Evolutionary conservation across 2,113 vertebrate species (phyloP), one percentile per base, ranked within the genome.

Genomic region (Butorides virescens): DNA sequence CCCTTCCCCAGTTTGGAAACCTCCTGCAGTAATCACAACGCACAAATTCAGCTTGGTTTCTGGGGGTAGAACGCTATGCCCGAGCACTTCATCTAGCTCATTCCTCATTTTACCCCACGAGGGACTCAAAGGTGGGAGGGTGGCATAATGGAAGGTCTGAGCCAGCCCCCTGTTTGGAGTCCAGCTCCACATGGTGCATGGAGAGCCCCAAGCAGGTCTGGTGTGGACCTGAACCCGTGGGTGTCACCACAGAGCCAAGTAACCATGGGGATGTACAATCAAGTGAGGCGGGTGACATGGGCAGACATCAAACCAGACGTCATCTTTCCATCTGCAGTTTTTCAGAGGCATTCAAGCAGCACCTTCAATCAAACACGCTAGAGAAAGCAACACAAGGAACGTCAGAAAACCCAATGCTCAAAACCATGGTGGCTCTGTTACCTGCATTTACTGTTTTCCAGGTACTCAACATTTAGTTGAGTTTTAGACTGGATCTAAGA

Each of bases 271-370:
- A 83, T 29, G 30, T 30, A n/a, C 39, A 55, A 61, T 15, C 0
- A 0, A 32, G 42, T 21, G 26, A 70, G 39, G 22, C 50, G 61
- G n/a, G n/a, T 36, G 65, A 87, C 55, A 36, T 0, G 0, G 37
- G 14, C 14, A 71, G 44, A 53, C 21, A n/a, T 44, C 62, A 68
- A 71, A 79, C 12, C 59, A 42, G 37, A 29, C 1, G 2, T 9
- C 47, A 52, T 10, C 30, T 47, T 82, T 29, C 34, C 12, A 52
- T 19, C 82, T 37, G 20, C 27, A 66, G 26, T 17, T 56, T 81
- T 88, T 53, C 10, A 1, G 70, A 77, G 49, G 34, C 15, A 46
- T 63, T 71, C 39, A 66, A 37, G 37, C 36, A 85, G 49, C 19
- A 84, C 15, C 37, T 76, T 46, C 4, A 3, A 72, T 30, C 34